Base-by-base conservation (phyloP, 2,888 invertebrate species). In the Idaea straminata region DNA sequence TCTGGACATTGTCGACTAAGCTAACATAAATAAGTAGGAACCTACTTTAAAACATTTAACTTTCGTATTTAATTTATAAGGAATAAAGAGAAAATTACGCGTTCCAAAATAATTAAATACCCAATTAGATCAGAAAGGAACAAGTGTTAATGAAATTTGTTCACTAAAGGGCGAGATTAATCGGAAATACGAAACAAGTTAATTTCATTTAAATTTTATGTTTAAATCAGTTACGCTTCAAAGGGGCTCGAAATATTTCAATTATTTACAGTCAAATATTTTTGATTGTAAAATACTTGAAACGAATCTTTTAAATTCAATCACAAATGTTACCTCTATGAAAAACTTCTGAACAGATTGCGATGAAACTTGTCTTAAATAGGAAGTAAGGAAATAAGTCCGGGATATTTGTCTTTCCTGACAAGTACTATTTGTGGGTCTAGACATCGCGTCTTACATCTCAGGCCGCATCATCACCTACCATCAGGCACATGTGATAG, bases 111-210 rank as follows among this genome's bases (percentile, higher is more conserved):
- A 61, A 61, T 36, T 59, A 64, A 60, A 34, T 47, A 47, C 47
- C 47, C 47, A 47, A 47, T 47, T 47, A 47, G 47, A 47, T 47
- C 47, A 47, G 47, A 47, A 47, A 47, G 47, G 47, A 47, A 47
- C 47, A 47, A 47, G 13, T 47, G 47, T 47, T 47, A 47, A 47
- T 5, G 62, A 59, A 63, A 35, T 36, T 34, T 13, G 57, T 62
- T 61, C 57, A 61, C 34, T 60, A 57, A 59, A 36, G 61, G 62
- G 38, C 16, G 38, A 47, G 47, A 61, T 25, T 61, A 38, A 25
- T 47, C 47, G 47, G 47, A 47, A 47, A 47, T 7, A 47, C 47
- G 47, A 13, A 13, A 47, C 47, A 10, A 10, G 47, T 10, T 47
- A 5, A 47, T 47, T 47, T 47, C 13, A 13, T 47, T 47, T 47